Base-by-base conservation (phyloP, 2,797 vertebrate genomes). In the Craterocephalus amniculus region DNA sequence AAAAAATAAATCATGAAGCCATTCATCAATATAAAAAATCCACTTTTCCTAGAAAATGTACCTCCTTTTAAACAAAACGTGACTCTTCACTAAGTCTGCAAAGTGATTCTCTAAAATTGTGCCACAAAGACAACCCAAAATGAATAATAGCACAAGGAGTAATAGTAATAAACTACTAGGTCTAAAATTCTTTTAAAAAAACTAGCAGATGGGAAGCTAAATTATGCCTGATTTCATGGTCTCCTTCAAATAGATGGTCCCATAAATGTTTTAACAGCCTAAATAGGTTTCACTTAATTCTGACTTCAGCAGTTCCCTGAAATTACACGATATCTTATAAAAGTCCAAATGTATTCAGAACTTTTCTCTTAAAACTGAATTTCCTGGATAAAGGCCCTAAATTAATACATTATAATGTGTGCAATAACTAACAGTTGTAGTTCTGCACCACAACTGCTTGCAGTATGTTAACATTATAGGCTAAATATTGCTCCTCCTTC, bases 1-100 rank as follows among this genome's bases (percentile, higher is more conserved):
- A 51, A 75, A 59, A 56, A 54, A 73, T 74, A 67, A 52, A 77
- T 77, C 67, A 64, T 13, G 27, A 14, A 29, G 27, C 26, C 16
- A 54, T 26, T 29, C 26, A 13, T 29, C 16, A 54, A 27, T 13
- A 54, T 16, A 16, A 18, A 31, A 24, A 54, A 7, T 2, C 26
- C 26, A 54, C 1, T 31, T 6, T 14, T 29, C 18, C 52, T 18
- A 14, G 18, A 54, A 6, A 29, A 54, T 6, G 3, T 2, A 16
- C n/a, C 20, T 29, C 31, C 26, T 54, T 29, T 27, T 12, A 29
- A 22, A 11, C 22, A 49, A 10, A 11, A 8, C 9, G 36, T 13
- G 55, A 77, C 48, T 58, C 34, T 67, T 51, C 20, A 51, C 60
- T 71, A 36, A 5, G 51, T 54, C 57, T 64, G 12, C 10, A 32